Evolutionary conservation across 2,888 invertebrate species (phyloP).

Genomic region (Pasiphila rectangulata): DNA sequence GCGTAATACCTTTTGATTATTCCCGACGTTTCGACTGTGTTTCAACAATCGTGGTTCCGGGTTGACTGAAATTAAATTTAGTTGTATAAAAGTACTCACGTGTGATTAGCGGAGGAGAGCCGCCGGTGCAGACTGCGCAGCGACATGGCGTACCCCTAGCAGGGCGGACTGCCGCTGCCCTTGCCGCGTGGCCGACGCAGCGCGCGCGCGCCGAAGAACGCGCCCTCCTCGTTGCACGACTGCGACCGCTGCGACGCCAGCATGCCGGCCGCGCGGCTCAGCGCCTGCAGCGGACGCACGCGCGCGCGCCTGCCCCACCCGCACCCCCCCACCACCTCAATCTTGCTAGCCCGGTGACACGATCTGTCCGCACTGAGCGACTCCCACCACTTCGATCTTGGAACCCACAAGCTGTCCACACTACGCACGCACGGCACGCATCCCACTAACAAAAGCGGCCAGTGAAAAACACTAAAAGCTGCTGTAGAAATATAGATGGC

Average conservation of each 20-base stretch:
- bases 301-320: slow-evolving; percentile 79
- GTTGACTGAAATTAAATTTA: neutral
- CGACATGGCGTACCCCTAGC: slow-evolving; percentile 84
- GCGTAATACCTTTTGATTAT: no score
- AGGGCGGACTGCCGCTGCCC: slow-evolving; percentile 80
- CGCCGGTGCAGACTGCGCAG: slow-evolving; percentile 84
- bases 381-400: no score
- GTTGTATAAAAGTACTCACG: slow-evolving; percentile 62
- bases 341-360: slow-evolving; percentile 58
- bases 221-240: slow-evolving; percentile 80
- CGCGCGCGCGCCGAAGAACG: slow-evolving; percentile 78
- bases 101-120: slow-evolving; percentile 82
- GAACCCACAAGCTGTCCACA: neutral
- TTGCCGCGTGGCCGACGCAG: slow-evolving; percentile 81
- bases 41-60: no score
- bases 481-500: no score
- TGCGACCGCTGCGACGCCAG: slow-evolving; percentile 77
- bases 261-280: slow-evolving; percentile 75
- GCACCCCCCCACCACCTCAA: slow-evolving; percentile 77
- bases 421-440: slow-evolving; percentile 35
- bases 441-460: slow-evolving; percentile 21
- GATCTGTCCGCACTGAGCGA: slow-evolving; percentile 37
- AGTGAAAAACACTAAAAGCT: no score
- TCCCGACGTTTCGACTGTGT: no score
- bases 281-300: slow-evolving; percentile 76